Evolutionary conservation across 2,797 vertebrate genomes (phyloP).

Genomic region (Phrynocephalus vlangalii): DNA sequence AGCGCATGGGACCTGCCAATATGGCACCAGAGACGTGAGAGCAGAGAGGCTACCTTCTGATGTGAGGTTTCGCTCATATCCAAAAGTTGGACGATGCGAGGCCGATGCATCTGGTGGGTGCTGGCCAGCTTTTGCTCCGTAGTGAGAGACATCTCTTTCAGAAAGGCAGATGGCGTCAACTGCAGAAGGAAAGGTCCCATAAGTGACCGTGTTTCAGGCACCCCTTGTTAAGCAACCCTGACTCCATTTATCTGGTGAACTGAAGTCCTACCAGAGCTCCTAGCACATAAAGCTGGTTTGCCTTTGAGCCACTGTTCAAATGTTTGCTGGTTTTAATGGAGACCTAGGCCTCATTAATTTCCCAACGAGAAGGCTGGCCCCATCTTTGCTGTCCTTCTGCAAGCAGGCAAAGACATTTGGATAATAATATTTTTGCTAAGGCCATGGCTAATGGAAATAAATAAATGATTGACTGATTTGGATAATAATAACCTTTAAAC

Average conservation of each 20-base stretch:
- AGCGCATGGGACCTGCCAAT: slow-evolving; percentile 7
- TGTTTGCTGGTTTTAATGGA: too few relatives aligned
- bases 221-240: slow-evolving; percentile 56
- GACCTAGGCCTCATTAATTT: slow-evolving; percentile 60
- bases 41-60: slow-evolving; percentile 83
- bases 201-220: slow-evolving; percentile 42
- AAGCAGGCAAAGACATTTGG: too few relatives aligned
- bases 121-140: slow-evolving; percentile 82
- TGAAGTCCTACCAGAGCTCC: too few relatives aligned
- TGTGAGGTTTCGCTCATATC: slow-evolving; percentile 80
- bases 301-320: too few relatives aligned
- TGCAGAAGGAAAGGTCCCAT: slow-evolving; percentile 71
- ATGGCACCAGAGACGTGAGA: slow-evolving; percentile 20
- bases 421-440: too few relatives aligned
- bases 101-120: slow-evolving; percentile 73
- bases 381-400: too few relatives aligned
- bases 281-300: too few relatives aligned
- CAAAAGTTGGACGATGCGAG: slow-evolving; percentile 82
- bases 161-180: slow-evolving; percentile 87
- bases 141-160: slow-evolving; percentile 85
- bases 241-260: slow-evolving; percentile 39
- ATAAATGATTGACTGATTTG: too few relatives aligned
- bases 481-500: too few relatives aligned
- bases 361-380: slow-evolving; percentile 14
- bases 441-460: too few relatives aligned